phyloP scores from a whole-genome alignment of 2,888 invertebrate genomes.

The Melitaea athalia region DNA sequence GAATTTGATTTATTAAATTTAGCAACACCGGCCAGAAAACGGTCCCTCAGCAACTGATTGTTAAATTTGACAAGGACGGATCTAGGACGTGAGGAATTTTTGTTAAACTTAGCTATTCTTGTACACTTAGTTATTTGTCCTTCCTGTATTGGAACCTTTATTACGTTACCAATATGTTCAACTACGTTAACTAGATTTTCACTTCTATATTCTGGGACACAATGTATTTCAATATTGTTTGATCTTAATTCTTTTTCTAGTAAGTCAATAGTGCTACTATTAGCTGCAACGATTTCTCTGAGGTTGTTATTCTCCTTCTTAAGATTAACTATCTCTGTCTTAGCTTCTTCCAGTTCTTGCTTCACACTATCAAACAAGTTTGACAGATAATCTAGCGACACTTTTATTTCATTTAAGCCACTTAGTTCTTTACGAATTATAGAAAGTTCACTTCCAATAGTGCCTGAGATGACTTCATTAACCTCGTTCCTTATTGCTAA shows the following conservation, averaged over 20 bases:
- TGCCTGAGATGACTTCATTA: slow-evolving; percentile 6
- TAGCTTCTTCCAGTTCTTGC: slow-evolving; percentile 9
- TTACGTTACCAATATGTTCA: slow-evolving; percentile 13
- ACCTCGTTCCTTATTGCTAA: slow-evolving; percentile 5
- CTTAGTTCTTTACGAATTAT: slow-evolving; percentile 10
- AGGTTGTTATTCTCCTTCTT: slow-evolving; percentile 10
- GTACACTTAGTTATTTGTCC: slow-evolving; percentile 13
- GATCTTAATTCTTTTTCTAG: slow-evolving; percentile 8
- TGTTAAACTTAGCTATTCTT: slow-evolving; percentile 13
- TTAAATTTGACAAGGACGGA: slow-evolving; percentile 13
- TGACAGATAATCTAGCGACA: slow-evolving; percentile 7
- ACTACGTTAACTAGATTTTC: slow-evolving; percentile 16
- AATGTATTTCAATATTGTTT: slow-evolving; percentile 6
- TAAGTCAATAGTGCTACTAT: background rate
- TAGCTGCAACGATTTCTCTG: background rate
- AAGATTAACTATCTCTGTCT: slow-evolving; percentile 1
- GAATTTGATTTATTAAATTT: slow-evolving; percentile 1
- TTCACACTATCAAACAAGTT: slow-evolving; percentile 7
- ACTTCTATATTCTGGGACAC: slow-evolving; percentile 6
- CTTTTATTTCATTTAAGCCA: slow-evolving; percentile 1
- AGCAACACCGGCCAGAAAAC: background rate
- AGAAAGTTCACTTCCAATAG: background rate
- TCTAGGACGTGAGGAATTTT: slow-evolving; percentile 6
- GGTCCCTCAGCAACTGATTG: background rate
- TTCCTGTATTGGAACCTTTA: slow-evolving; percentile 9